A percentile compares a stretch with the other conserved stretches of the same genome.
Conservation (phyloP, 37 sponge, comb jelly and placozoan genomes). For the Agelas oroides region DNA sequence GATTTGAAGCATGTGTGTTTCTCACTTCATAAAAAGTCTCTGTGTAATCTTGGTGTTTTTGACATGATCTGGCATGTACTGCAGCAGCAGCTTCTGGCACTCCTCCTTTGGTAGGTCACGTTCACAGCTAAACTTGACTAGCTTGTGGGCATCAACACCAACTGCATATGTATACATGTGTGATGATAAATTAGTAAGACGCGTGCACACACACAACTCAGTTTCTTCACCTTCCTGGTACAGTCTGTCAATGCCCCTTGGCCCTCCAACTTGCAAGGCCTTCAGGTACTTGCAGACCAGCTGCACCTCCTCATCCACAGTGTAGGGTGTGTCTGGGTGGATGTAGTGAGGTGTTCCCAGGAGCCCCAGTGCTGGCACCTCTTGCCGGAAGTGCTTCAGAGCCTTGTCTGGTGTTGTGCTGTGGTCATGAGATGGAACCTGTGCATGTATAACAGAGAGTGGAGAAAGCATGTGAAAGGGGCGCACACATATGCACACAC, state of each 20-base stretch:
- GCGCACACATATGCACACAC: no score
- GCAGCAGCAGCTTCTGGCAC: conserved; percentile 62
- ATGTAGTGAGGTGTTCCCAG: conserved; percentile 64
- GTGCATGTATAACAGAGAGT: no score
- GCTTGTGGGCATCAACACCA: no score
- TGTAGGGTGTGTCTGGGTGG: conserved; percentile 38
- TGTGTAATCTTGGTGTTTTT: conserved; percentile 69
- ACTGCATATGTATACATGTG: no score
- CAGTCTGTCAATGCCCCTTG: conserved; percentile 44
- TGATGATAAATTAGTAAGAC: no score
- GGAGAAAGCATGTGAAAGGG: no score
- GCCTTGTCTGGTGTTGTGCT: conserved; percentile 40
- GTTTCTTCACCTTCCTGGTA: conserved; percentile 66
- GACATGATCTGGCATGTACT: conserved; percentile 62
- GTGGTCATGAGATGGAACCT: conserved; percentile 35
- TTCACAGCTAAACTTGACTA: conserved; percentile 61
- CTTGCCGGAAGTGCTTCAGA: conserved; percentile 54
- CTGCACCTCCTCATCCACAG: conserved; percentile 74
- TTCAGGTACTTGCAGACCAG: conserved; percentile 87
- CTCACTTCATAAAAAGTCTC: conserved; percentile 81
- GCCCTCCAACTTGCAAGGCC: conserved; percentile 68
- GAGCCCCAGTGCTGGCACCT: conserved; percentile 64
- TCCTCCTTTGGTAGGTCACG: conserved; percentile 38
- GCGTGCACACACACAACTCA: no score
- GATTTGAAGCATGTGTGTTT: no score